Evolutionary conservation across 2,113 vertebrate species (phyloP).

Genomic region (Orientallactaga bullata): DNA sequence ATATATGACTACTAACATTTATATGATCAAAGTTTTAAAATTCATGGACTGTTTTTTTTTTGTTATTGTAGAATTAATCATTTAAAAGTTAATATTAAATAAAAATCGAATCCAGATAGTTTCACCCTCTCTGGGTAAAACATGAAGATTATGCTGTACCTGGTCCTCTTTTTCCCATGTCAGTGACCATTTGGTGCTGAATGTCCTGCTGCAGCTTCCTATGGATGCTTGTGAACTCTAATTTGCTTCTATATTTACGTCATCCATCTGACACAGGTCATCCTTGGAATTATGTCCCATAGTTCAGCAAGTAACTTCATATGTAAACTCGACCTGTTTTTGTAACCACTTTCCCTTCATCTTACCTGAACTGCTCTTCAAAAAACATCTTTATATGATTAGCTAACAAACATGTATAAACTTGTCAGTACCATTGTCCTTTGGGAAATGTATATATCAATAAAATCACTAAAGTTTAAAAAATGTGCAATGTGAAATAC

Average conservation of each 20-base stretch:
- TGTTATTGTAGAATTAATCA: conserved; percentile 12
- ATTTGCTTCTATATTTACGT: not conserved
- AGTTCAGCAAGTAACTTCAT: conserved; percentile 9
- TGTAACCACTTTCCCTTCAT: not conserved
- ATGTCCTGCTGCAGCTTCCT: not conserved
- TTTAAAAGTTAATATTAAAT: conserved; percentile 31
- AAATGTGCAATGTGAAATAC: not conserved
- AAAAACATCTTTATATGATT: not conserved
- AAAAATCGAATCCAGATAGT: not conserved
- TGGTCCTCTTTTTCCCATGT: not conserved
- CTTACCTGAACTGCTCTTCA: not conserved
- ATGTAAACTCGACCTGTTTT: not conserved
- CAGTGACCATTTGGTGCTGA: not conserved
- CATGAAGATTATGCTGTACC: not conserved
- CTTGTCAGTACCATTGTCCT: not conserved
- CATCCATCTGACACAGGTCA: not conserved
- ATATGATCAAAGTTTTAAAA: conserved; percentile 44
- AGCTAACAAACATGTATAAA: not conserved
- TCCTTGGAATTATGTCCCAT: not conserved
- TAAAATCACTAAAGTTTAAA: conserved; percentile 34
- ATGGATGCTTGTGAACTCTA: not conserved
- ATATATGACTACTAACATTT: not conserved
- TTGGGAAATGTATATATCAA: not conserved
- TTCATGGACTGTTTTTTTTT: not conserved
- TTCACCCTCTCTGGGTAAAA: not conserved